Conservation (phyloP, 2,113 vertebrate genomes). For the Sarotherodon lohbergeri region DNA sequence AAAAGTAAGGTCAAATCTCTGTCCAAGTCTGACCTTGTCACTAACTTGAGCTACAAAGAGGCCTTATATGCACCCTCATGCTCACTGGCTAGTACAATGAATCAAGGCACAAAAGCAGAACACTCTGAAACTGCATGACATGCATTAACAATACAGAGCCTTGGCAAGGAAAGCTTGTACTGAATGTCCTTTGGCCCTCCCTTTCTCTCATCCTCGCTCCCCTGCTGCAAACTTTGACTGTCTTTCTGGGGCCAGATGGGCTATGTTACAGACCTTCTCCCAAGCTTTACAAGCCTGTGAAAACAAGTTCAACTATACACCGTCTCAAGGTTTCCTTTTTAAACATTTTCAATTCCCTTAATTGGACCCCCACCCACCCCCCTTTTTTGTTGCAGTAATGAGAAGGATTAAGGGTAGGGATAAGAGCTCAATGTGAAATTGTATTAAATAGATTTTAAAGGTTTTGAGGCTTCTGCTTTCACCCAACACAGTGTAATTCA, state of each 20-base stretch:
- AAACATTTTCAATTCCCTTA: not conserved
- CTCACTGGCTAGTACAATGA: constrained; percentile 42
- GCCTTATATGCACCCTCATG: constrained; percentile 40
- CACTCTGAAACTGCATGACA: constrained; percentile 54
- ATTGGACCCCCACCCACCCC: not conserved
- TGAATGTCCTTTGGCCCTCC: constrained; percentile 43
- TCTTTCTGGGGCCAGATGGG: constrained; percentile 27
- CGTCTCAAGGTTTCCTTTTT: not conserved
- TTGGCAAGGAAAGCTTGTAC: constrained; percentile 55
- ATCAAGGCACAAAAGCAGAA: constrained; percentile 54
- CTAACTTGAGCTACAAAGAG: constrained; percentile 43
- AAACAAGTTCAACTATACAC: constrained; percentile 10
- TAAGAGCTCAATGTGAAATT: not conserved
- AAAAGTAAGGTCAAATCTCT: not conserved
- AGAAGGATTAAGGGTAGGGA: not conserved
- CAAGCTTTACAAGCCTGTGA: not conserved
- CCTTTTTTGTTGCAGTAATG: not conserved
- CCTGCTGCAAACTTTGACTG: constrained; percentile 30
- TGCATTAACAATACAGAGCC: constrained; percentile 55
- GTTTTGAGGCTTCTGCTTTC: not conserved
- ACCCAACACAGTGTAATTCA: not conserved
- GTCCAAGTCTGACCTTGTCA: constrained; percentile 27
- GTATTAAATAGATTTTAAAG: constrained; percentile 17
- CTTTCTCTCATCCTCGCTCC: not conserved
- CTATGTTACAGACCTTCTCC: not conserved